Conservation (phyloP, 1,140 invertebrate species). For the Steinernema khuongi region DNA sequence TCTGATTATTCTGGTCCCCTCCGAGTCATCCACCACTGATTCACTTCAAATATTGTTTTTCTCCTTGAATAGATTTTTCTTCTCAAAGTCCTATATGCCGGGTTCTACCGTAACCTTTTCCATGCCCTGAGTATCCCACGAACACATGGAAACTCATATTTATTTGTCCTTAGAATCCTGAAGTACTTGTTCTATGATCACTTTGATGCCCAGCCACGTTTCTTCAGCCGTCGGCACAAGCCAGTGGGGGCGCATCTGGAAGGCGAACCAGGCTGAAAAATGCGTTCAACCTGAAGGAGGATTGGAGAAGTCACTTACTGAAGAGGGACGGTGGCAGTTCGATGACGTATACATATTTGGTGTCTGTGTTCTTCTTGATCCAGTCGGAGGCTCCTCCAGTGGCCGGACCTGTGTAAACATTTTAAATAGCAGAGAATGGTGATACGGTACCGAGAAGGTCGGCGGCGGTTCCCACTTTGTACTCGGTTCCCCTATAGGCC, state of each 20-base stretch:
- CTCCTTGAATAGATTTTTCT: too few species aligned
- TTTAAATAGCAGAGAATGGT: constrained; percentile 24
- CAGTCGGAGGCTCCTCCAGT: constrained; percentile 53
- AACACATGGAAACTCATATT: too few species aligned
- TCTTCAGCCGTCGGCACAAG: constrained; percentile 49
- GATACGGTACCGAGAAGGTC: constrained; percentile 42
- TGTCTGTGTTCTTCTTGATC: constrained; percentile 52
- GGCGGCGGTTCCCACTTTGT: constrained; percentile 47
- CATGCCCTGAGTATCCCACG: too few species aligned
- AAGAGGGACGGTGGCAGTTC: constrained; percentile 42
- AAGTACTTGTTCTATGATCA: constrained; percentile 47
- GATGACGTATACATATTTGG: constrained; percentile 55
- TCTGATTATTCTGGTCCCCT: too few species aligned
- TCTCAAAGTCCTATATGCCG: too few species aligned
- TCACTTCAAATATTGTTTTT: too few species aligned
- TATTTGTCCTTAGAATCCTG: constrained; percentile 36
- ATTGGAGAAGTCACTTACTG: constrained; percentile 29
- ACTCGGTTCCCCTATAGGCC: constrained; percentile 42
- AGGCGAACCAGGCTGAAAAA: constrained; percentile 50
- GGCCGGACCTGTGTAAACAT: constrained; percentile 40
- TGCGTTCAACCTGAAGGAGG: neutral
- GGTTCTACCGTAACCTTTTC: too few species aligned
- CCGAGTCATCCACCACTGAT: too few species aligned
- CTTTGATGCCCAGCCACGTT: constrained; percentile 44
- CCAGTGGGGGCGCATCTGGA: constrained; percentile 55